Percentiles rank a stretch among this genome's conserved stretches.
phyloP scores from a whole-genome alignment of 2,888 invertebrate species.

The Cremastinae sp. region DNA sequence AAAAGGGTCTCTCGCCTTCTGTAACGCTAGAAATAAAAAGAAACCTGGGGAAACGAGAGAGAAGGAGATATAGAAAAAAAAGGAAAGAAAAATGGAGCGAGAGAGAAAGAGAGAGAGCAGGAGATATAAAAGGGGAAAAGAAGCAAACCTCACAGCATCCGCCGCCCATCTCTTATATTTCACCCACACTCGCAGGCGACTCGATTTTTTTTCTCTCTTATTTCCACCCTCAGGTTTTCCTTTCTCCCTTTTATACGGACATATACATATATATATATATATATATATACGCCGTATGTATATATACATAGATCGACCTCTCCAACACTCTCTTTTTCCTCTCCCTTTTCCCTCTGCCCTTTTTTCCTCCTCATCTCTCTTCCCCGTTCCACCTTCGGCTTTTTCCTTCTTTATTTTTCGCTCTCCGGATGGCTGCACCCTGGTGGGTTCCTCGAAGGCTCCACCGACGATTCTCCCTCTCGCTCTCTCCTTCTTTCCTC shows the following conservation, averaged over 20 bases:
- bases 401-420: slow-evolving; percentile 55
- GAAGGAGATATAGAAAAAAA: slow-evolving; percentile 31
- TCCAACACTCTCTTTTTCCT: slow-evolving; percentile 57
- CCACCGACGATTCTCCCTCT: slow-evolving; percentile 19
- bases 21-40: slow-evolving; percentile 32
- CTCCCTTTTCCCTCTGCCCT: slow-evolving; percentile 53
- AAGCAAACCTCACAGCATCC: slow-evolving; percentile 62
- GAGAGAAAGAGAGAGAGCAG: slow-evolving; percentile 39
- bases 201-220: slow-evolving; percentile 51
- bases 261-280: slow-evolving; percentile 17
- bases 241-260: slow-evolving; percentile 24
- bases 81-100: slow-evolving; percentile 43
- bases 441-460: slow-evolving; percentile 31
- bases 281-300: slow-evolving; percentile 7
- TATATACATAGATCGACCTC: too few species aligned
- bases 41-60: slow-evolving; percentile 45
- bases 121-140: slow-evolving; percentile 59
- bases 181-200: slow-evolving; percentile 46
- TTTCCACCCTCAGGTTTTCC: slow-evolving; percentile 59
- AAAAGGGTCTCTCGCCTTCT: slow-evolving; percentile 45
- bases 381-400: slow-evolving; percentile 53
- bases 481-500: slow-evolving; percentile 49
- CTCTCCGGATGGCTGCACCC: slow-evolving; percentile 55
- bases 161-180: slow-evolving; percentile 49
- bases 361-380: slow-evolving; percentile 45